These are phyloP conservation scores for Danio albolineatus DNA, from an alignment of 2,797 vertebrate genomes.

Conservation along the genomic window DNA sequence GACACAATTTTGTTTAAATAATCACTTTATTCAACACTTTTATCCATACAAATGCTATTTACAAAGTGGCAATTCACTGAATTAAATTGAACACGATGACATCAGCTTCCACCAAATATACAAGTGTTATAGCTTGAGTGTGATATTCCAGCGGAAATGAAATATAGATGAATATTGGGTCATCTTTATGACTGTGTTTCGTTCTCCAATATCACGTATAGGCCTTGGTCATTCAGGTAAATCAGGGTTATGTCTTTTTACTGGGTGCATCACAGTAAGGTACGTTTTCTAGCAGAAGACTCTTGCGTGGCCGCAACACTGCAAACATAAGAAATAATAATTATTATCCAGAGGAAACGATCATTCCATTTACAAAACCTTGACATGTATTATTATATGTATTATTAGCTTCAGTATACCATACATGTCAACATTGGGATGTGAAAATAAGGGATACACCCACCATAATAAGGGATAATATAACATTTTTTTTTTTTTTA, in stretches of 20 bases:
- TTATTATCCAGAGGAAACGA: background rate
- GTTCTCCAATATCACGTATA: background rate
- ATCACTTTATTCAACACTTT: background rate
- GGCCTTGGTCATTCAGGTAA: background rate
- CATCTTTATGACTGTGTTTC: too few species aligned
- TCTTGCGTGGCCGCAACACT: constrained; percentile 79
- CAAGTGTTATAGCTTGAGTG: background rate
- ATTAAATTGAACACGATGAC: background rate
- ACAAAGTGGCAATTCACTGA: background rate
- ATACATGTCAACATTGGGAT: too few species aligned
- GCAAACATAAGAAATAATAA: background rate
- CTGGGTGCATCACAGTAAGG: constrained; percentile 79
- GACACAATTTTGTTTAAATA: background rate
- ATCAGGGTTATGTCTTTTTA: constrained; percentile 69
- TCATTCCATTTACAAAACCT: background rate
- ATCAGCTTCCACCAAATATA: background rate
- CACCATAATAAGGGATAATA: too few species aligned
- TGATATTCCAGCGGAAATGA: background rate
- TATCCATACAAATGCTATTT: constrained; percentile 12
- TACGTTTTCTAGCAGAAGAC: constrained; percentile 78
- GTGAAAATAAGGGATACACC: too few species aligned
- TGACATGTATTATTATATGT: background rate
- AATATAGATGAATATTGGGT: background rate
- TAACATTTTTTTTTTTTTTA: too few species aligned
- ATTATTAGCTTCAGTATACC: too few species aligned